Conservation (phyloP, 1,140 invertebrate species). For the Bombus confusus region DNA sequence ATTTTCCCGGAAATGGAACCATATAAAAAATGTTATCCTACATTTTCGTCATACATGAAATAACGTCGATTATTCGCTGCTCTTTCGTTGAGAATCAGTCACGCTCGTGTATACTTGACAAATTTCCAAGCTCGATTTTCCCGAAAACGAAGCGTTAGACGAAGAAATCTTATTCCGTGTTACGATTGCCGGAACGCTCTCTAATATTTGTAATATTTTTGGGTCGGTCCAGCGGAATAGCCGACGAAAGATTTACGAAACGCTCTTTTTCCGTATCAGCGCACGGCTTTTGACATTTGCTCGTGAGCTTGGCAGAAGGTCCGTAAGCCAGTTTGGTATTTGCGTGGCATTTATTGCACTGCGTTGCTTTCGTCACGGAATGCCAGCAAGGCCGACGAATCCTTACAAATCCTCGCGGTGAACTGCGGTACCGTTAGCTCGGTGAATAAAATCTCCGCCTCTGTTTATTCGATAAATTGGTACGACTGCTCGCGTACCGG, state of each 20-base stretch:
- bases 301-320: slow-evolving; percentile 25
- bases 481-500: background rate
- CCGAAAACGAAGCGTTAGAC: no score
- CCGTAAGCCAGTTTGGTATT: slow-evolving; percentile 68
- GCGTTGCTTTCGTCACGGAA: slow-evolving; percentile 51
- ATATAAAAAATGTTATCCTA: background rate
- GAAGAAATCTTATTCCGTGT: no score
- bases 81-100: no score
- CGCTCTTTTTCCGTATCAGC: slow-evolving; percentile 1
- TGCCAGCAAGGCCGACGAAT: slow-evolving; percentile 56
- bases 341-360: slow-evolving; percentile 69
- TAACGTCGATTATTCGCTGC: no score
- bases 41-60: no score
- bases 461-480: slow-evolving; percentile 29
- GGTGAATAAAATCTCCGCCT: slow-evolving; percentile 9
- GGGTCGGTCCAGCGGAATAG: background rate
- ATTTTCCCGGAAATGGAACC: background rate
- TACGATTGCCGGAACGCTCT: no score
- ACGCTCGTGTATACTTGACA: no score
- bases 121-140: no score
- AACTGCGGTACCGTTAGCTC: slow-evolving; percentile 33
- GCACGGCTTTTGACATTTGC: slow-evolving; percentile 62
- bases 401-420: slow-evolving; percentile 53
- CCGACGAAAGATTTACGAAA: slow-evolving; percentile 5
- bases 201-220: no score